These are phyloP conservation scores for Alouatta palliata DNA, from an alignment of 2,113 vertebrate species.

Conservation along the genomic window DNA sequence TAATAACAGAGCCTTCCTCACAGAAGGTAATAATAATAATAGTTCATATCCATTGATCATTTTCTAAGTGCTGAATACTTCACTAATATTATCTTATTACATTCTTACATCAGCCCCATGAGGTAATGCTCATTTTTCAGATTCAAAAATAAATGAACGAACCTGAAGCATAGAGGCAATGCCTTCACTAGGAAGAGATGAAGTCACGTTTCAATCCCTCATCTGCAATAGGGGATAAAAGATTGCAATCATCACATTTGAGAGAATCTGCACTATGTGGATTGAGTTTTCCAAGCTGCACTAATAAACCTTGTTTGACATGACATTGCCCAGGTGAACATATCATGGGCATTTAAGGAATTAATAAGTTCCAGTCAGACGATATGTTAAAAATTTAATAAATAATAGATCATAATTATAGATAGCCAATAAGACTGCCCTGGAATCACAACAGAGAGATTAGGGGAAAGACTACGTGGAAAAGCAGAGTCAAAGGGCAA, in stretches of 20 bases:
- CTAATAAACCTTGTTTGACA: slow-evolving; percentile 68
- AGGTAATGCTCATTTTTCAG: not conserved
- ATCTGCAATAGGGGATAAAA: not conserved
- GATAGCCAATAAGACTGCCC: slow-evolving; percentile 54
- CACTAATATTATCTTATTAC: not conserved
- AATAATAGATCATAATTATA: slow-evolving; percentile 75
- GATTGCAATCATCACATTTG: not conserved
- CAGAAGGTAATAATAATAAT: not conserved
- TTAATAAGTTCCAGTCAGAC: slow-evolving; percentile 57
- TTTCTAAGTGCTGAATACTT: not conserved
- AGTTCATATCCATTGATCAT: not conserved
- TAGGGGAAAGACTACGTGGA: not conserved
- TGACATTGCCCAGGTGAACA: slow-evolving; percentile 44
- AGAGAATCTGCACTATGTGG: not conserved
- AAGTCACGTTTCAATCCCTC: not conserved
- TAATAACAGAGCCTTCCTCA: not conserved
- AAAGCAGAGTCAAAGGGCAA: not conserved
- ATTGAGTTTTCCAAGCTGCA: slow-evolving; percentile 54
- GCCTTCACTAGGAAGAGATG: not conserved
- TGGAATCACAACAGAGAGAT: slow-evolving; percentile 3
- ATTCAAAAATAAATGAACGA: not conserved
- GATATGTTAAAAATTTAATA: slow-evolving; percentile 66
- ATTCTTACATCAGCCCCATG: not conserved
- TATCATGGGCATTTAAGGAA: slow-evolving; percentile 61
- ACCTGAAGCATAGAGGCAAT: not conserved